Evolutionary conservation across 1,140 invertebrate genomes (phyloP).

Genomic region (Leptinotarsa lineolata): DNA sequence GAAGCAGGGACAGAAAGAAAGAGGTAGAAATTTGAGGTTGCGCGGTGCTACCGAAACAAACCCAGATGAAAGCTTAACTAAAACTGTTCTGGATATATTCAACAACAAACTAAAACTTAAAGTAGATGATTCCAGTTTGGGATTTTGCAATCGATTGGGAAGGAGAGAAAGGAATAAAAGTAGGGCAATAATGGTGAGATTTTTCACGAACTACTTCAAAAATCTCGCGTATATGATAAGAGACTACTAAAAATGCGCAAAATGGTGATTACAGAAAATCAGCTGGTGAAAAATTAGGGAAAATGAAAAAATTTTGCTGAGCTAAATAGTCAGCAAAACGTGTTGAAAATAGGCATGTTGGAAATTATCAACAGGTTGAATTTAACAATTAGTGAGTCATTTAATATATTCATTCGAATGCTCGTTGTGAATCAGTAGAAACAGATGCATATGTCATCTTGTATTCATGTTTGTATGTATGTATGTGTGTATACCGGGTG

Average conservation of each 20-base stretch:
- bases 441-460: no score
- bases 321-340: conserved; percentile 14
- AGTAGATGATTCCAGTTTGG: conserved; percentile 3
- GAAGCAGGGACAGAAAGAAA: conserved; percentile 2
- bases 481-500: no score
- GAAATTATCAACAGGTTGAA: conserved; percentile 11
- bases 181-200: conserved; percentile 5
- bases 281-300: not conserved
- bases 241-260: conserved; percentile 1
- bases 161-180: not conserved
- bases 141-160: conserved; percentile 10
- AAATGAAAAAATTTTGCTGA: not conserved
- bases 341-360: conserved; percentile 12
- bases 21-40: conserved; percentile 12
- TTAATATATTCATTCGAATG: not conserved
- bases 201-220: conserved; percentile 8
- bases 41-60: not conserved
- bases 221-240: not conserved
- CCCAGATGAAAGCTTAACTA: not conserved
- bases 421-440: no score
- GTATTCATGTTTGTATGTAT: no score
- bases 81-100: conserved; percentile 14
- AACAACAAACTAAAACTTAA: not conserved
- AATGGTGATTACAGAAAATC: conserved; percentile 8
- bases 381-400: not conserved